Evolutionary conservation across 2,113 vertebrate species (phyloP).

Genomic region (Ploceus nigricollis): DNA sequence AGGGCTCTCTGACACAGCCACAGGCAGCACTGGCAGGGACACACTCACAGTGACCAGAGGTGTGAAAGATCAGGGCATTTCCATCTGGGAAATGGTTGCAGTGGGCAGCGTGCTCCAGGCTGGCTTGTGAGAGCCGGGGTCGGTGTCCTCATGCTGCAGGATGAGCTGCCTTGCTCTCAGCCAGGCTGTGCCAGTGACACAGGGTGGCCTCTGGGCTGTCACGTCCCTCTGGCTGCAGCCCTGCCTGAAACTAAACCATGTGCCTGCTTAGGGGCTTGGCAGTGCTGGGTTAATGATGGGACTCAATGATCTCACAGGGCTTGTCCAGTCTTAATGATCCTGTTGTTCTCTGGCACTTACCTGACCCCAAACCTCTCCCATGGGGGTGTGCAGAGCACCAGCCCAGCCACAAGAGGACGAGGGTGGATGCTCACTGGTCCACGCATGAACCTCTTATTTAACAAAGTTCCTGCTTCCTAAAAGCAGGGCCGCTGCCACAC

Average conservation of each 20-base stretch:
- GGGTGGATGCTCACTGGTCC: neutral
- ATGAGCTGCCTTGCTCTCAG: neutral
- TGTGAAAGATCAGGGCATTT: neutral
- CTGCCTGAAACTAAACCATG: neutral
- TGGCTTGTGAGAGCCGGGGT: neutral
- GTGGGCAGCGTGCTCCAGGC: neutral
- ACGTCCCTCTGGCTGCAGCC: neutral
- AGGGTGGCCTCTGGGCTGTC: neutral
- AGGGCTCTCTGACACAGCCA: accelerated
- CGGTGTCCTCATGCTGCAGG: neutral
- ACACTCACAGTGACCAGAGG: accelerated
- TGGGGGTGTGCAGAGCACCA: neutral
- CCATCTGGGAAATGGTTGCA: neutral
- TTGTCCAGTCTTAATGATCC: neutral
- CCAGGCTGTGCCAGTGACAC: neutral
- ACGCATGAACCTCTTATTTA: neutral
- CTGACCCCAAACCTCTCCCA: neutral
- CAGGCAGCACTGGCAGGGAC: neutral
- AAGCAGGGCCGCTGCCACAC: neutral
- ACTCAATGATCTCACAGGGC: neutral
- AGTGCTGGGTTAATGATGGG: neutral
- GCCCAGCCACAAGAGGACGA: neutral
- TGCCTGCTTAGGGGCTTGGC: neutral
- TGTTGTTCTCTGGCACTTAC: no score
- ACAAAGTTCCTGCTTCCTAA: neutral